phyloP scores from a whole-genome alignment of 2,113 vertebrate genomes.

The Brachyhypopomus gauderio region DNA sequence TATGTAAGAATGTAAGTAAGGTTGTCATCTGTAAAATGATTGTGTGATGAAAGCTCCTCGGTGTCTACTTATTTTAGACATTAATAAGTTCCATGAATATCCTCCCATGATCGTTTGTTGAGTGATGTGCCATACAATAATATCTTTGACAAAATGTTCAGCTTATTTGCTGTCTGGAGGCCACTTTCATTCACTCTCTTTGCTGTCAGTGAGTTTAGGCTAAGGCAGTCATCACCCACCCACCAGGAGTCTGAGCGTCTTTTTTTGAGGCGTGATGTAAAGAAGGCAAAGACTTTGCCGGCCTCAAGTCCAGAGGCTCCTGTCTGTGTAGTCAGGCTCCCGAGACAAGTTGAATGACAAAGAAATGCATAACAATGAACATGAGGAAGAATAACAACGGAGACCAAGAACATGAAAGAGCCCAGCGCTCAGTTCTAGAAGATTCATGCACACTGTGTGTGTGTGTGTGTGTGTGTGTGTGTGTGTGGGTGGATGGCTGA shows the following conservation, averaged over 20 bases:
- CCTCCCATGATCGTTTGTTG: too few relatives aligned
- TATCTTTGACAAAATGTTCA: too few relatives aligned
- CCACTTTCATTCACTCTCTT: too few relatives aligned
- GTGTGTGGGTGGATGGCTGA: constrained; percentile 17
- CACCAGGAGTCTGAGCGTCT: neutral
- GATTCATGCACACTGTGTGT: constrained; percentile 35
- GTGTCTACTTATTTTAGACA: too few relatives aligned
- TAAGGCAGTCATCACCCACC: neutral
- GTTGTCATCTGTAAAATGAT: too few relatives aligned
- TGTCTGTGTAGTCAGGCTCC: neutral
- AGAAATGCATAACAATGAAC: constrained; percentile 72
- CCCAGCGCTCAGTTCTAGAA: constrained; percentile 37
- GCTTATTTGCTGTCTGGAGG: too few relatives aligned
- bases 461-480: constrained; percentile 24
- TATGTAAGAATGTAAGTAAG: too few relatives aligned
- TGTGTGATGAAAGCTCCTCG: too few relatives aligned
- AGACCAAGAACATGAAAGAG: constrained; percentile 49
- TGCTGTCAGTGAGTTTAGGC: neutral
- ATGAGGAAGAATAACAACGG: constrained; percentile 60
- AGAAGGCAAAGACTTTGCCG: neutral
- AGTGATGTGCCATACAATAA: neutral
- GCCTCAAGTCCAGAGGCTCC: neutral
- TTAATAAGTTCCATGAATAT: too few relatives aligned
- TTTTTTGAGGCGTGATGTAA: neutral
- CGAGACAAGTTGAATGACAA: constrained; percentile 51